phyloP scores from a whole-genome alignment of 2,888 invertebrate genomes.

The Drosophila borborema region DNA sequence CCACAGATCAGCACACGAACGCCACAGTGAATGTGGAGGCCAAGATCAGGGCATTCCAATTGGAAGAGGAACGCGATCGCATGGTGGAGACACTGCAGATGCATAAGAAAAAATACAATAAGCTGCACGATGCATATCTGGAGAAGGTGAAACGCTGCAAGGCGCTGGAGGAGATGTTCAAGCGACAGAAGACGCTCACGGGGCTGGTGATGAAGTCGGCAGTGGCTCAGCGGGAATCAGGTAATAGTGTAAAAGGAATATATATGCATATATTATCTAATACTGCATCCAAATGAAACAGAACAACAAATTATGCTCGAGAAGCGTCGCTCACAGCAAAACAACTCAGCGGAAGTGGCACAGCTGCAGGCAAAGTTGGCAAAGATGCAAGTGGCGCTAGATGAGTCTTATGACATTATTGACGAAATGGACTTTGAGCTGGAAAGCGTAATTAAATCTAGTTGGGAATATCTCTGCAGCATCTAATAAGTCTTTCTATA shows the following conservation, averaged over 20 bases:
- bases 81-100: conserved; percentile 75
- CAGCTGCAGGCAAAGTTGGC: conserved; percentile 54
- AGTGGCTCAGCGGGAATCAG: conserved; percentile 62
- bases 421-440: conserved; percentile 84
- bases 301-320: conserved; percentile 64
- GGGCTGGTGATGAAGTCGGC: conserved; percentile 83
- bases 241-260: conserved; percentile 16
- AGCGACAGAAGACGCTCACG: conserved; percentile 78
- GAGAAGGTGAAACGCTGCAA: conserved; percentile 81
- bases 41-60: conserved; percentile 66
- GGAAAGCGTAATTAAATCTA: conserved; percentile 77
- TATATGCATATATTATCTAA: neutral
- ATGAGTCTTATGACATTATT: conserved; percentile 83
- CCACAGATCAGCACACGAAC: conserved; percentile 61
- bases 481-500: neutral
- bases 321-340: conserved; percentile 50
- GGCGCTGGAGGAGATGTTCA: conserved; percentile 80
- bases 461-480: too few relatives aligned
- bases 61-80: conserved; percentile 81
- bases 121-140: conserved; percentile 77
- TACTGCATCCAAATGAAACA: conserved; percentile 1
- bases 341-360: conserved; percentile 42
- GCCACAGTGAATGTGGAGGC: conserved; percentile 75
- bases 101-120: conserved; percentile 82
- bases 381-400: conserved; percentile 73